phyloP scores from a whole-genome alignment of 2,113 vertebrate species.

The Sialia sialis region DNA sequence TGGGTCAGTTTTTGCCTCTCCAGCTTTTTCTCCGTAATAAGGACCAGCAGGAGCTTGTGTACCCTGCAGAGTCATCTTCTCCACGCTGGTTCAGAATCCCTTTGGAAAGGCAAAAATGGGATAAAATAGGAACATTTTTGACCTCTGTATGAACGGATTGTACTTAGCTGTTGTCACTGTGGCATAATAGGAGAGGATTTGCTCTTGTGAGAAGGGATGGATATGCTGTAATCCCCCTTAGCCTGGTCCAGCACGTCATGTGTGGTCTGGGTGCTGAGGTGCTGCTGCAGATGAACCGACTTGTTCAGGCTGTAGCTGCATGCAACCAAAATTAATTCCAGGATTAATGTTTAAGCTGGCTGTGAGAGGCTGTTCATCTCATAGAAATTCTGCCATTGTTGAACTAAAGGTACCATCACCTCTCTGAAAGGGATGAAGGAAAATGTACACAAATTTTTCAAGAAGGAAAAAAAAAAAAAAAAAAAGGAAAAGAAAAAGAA shows the following conservation, averaged over 20 bases:
- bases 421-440: neutral
- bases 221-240: neutral
- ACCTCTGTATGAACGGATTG: neutral
- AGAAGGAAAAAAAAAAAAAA: neutral
- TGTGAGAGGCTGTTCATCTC: neutral
- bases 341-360: constrained; percentile 26
- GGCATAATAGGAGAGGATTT: constrained; percentile 27
- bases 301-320: neutral
- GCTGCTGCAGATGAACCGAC: neutral
- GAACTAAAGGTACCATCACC: neutral
- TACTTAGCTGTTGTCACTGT: neutral
- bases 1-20: neutral
- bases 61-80: neutral
- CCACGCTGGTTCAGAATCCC: neutral
- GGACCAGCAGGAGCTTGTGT: neutral
- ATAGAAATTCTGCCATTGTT: neutral
- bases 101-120: neutral
- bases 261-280: constrained; percentile 43
- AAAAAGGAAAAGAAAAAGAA: accelerated
- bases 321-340: constrained; percentile 26
- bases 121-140: neutral
- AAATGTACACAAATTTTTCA: neutral
- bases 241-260: neutral
- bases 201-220: neutral
- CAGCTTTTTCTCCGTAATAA: neutral